Evolutionary conservation across 2,797 vertebrate genomes (phyloP), one percentile per base, ranked within the genome.

Genomic region (Micromesistius poutassou): DNA sequence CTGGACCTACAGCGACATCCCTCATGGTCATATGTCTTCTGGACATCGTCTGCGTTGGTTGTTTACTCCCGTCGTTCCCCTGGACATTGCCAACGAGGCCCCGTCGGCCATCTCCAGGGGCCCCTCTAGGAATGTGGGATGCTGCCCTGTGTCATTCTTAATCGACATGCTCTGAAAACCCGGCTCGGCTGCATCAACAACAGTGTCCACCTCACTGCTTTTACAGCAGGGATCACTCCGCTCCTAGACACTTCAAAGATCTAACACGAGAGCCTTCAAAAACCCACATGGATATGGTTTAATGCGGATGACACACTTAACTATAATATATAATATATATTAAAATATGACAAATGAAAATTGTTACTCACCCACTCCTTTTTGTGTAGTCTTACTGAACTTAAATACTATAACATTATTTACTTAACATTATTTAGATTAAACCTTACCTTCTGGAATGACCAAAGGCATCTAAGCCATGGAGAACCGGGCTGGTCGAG

Each of bases 31-130:
- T 9, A 8, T 9, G 14, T 46, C 42, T 30, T 31, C 70, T 71
- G 70, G 31, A 71, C 70, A 30, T 2, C 3, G 70, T 31, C 28
- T 28, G 5, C 13, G 82, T 83, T 75, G 74, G 78, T 80, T 72
- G 82, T 78, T 72, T 93, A 93, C 90, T 92, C 91, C 86, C 33
- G 81, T n/a, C 55, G 84, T 88, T 92, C 85, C 89, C 84, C 75
- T 82, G 78, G 87, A 85, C 25, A 84, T 87, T 82, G 84, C 88
- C 84, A 91, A 89, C 84, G 80, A 74, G 78, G 77, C 40, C 72
- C 79, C 74, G 71, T 73, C 79, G 38, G 79, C 77, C 77, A 75
- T 80, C 83, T 82, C 70, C 75, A 74, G 78, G 80, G 82, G n/a
- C 73, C 75, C 85, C 87, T 85, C 85, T 76, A 87, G 81, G 77